phyloP scores from a whole-genome alignment of 2,888 invertebrate species.

The Resseliella maxima region DNA sequence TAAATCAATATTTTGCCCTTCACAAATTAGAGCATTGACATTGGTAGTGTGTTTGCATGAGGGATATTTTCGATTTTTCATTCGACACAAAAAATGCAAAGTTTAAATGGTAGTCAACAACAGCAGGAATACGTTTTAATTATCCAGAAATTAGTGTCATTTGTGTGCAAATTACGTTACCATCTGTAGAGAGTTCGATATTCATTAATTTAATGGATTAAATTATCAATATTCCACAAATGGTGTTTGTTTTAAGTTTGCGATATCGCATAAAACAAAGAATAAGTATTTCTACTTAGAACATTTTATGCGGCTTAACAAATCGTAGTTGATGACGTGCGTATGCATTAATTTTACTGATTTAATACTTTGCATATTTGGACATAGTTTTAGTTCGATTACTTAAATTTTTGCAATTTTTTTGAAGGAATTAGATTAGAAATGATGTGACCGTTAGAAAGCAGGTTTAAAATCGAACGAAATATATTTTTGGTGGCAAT shows the following conservation, averaged over 20 bases:
- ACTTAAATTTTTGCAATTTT: not conserved
- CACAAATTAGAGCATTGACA: not conserved
- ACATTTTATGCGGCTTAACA: not conserved
- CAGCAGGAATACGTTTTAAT: not conserved
- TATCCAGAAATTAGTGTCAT: not conserved
- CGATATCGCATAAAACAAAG: not conserved
- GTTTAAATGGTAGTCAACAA: not conserved
- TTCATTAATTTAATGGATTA: constrained; percentile 40
- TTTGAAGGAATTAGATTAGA: not conserved
- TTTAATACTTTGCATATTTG: not conserved
- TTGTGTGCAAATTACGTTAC: not conserved
- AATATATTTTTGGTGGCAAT: not conserved
- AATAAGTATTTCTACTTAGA: not conserved
- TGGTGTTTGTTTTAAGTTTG: constrained; percentile 14
- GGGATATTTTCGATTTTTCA: not conserved
- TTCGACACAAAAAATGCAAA: not conserved
- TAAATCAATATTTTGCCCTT: constrained; percentile 1
- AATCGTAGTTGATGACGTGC: not conserved
- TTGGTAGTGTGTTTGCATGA: not conserved
- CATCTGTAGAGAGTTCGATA: not conserved
- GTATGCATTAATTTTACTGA: constrained; percentile 33
- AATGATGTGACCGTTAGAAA: not conserved
- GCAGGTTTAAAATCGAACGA: not conserved
- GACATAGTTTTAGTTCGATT: not conserved
- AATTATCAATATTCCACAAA: not conserved